Percentiles rank a stretch among this genome's conserved stretches.
Conservation (phyloP, 2,797 vertebrate species). For the Chromis chromis region DNA sequence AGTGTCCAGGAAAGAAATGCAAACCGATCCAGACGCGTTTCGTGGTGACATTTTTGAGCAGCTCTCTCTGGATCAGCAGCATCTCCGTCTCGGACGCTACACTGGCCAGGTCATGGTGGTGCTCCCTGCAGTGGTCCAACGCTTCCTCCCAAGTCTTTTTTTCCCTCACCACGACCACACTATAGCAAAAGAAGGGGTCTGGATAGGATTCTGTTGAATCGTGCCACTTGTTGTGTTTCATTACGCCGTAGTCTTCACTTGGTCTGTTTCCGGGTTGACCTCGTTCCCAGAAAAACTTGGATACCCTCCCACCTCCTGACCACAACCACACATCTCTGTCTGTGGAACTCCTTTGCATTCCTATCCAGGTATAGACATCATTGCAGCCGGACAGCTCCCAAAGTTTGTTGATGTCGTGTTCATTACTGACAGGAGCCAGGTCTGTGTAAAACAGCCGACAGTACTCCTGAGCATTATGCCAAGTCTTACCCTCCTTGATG, state of each 20-base stretch:
- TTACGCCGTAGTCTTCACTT: accelerated
- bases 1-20: conserved; percentile 54
- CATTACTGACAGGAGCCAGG: conserved; percentile 47
- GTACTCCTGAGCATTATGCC: conserved; percentile 37
- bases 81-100: conserved; percentile 50
- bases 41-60: neutral
- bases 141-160: conserved; percentile 69
- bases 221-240: accelerated
- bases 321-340: conserved; percentile 34
- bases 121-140: conserved; percentile 56
- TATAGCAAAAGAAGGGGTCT: conserved; percentile 46
- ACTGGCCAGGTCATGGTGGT: conserved; percentile 51
- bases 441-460: conserved; percentile 51
- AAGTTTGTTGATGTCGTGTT: accelerated
- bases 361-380: neutral
- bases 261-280: accelerated
- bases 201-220: accelerated
- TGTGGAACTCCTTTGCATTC: conserved; percentile 18
- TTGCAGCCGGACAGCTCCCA: accelerated
- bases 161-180: conserved; percentile 41
- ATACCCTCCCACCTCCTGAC: conserved; percentile 49
- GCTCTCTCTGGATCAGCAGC: conserved; percentile 46
- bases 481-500: accelerated
- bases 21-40: conserved; percentile 61
- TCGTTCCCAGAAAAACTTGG: accelerated